Evolutionary conservation across 2,797 vertebrate species (phyloP), one percentile per base, ranked within the genome.

Genomic region (Melanogrammus aeglefinus): DNA sequence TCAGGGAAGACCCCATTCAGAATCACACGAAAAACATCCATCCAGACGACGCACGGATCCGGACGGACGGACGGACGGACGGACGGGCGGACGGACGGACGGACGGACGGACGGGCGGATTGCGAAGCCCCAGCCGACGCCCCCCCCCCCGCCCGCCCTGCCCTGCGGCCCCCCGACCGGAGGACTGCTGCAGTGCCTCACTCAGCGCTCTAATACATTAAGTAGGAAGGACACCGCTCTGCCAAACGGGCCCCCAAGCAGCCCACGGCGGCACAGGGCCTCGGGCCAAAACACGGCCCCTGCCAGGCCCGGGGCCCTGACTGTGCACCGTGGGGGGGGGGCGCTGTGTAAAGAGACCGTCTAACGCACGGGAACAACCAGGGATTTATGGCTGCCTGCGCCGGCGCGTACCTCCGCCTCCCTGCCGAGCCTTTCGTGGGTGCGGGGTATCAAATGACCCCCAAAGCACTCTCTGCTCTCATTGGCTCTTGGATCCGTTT

Each of bases 141-240:
- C 57, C 18, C 14, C n/a, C 57, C 57, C n/a, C 2, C 16, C n/a
- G 16, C 13, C 57, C n/a, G n/a, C n/a, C n/a, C n/a, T n/a, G n/a
- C n/a, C 1, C 16, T 24, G 57, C 14, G 16, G 14, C 18, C 57
- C 69, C 6, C n/a, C n/a, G 35, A 8, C 79, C 83, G 77, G 7
- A 41, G 39, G 39, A 82, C 74, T 89, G 82, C 86, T 90, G 86
- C 86, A 85, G 84, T 87, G 85, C 79, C 78, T n/a, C 24, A 0
- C 70, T 84, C 38, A 12, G 74, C 80, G 85, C 80, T 83, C 73
- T 77, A 77, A 81, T 77, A 83, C 77, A 81, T 69, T 81, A 24
- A 79, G 79, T 73, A 70, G 81, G 39, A 82, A 77, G 76, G 70
- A 80, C n/a, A 0, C 31, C 82, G 66, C 79, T 71, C 80, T 83